phyloP scores from a whole-genome alignment of 2,888 invertebrate genomes.

The Epistrophe grossulariae region DNA sequence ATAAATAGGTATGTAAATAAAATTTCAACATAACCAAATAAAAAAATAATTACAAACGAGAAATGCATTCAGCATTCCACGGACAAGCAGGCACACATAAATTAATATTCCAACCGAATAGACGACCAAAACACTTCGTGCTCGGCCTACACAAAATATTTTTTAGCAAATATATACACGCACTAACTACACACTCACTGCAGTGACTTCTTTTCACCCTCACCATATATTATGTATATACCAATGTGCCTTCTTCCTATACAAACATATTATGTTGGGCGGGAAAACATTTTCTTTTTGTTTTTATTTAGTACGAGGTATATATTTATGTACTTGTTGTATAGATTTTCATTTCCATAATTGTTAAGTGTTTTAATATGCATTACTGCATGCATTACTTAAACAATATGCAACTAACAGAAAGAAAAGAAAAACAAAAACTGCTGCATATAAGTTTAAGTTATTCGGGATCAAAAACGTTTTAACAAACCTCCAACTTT shows the following conservation, averaged over 20 bases:
- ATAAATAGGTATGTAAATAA: conserved; percentile 9
- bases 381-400: conserved; percentile 13
- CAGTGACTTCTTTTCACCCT: neutral
- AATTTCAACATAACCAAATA: conserved; percentile 17
- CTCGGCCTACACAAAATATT: conserved; percentile 23
- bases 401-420: conserved; percentile 27
- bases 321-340: neutral
- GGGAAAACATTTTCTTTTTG: conserved; percentile 29
- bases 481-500: neutral
- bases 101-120: conserved; percentile 59
- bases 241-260: too few relatives aligned
- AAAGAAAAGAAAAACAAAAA: neutral
- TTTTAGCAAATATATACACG: conserved; percentile 4
- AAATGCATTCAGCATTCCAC: conserved; percentile 47
- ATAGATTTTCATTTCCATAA: conserved; percentile 20
- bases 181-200: neutral
- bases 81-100: conserved; percentile 3
- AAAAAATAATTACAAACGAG: neutral
- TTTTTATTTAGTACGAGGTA: conserved; percentile 1
- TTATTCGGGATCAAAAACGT: neutral
- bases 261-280: conserved; percentile 19
- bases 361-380: conserved; percentile 7
- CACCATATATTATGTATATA: too few relatives aligned
- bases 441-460: neutral
- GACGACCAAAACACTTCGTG: conserved; percentile 63